These are phyloP conservation scores for Myiotriccus ornatus DNA, from an alignment of 2,797 vertebrate species.

Conservation along the genomic window DNA sequence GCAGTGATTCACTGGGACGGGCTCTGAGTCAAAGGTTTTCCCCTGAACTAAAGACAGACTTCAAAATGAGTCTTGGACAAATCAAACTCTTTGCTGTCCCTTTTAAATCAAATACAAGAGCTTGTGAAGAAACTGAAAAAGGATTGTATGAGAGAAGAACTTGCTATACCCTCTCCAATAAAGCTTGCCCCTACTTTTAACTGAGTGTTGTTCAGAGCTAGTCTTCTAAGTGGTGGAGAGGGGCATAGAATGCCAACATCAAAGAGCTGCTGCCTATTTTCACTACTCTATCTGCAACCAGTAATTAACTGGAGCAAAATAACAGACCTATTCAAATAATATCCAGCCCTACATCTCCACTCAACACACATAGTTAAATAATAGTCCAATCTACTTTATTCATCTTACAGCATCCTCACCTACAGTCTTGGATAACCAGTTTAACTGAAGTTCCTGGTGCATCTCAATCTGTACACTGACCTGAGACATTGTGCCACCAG, in stretches of 20 bases:
- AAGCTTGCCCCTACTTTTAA: not conserved
- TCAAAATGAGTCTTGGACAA: not conserved
- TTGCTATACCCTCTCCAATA: not conserved
- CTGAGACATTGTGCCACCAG: not conserved
- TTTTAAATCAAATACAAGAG: not conserved
- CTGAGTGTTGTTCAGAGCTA: not conserved
- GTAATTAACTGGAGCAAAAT: not conserved
- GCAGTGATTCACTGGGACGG: not conserved
- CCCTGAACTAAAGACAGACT: not conserved
- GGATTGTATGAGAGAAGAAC: not conserved
- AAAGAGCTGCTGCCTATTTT: not conserved
- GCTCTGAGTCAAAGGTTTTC: not conserved
- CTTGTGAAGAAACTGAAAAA: not conserved
- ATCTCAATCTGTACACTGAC: not conserved
- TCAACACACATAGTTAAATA: not conserved
- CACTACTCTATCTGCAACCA: not conserved
- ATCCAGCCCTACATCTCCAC: not conserved
- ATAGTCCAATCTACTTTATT: not conserved
- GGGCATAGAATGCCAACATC: not conserved
- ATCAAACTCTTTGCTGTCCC: not conserved
- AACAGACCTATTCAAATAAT: not conserved
- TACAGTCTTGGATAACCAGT: not conserved
- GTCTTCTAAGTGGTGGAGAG: not conserved
- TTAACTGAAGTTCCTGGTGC: not conserved
- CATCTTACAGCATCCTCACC: not conserved